These are phyloP conservation scores for Tragopan temminckii DNA, from an alignment of 2,797 vertebrate species.

Conservation along the genomic window DNA sequence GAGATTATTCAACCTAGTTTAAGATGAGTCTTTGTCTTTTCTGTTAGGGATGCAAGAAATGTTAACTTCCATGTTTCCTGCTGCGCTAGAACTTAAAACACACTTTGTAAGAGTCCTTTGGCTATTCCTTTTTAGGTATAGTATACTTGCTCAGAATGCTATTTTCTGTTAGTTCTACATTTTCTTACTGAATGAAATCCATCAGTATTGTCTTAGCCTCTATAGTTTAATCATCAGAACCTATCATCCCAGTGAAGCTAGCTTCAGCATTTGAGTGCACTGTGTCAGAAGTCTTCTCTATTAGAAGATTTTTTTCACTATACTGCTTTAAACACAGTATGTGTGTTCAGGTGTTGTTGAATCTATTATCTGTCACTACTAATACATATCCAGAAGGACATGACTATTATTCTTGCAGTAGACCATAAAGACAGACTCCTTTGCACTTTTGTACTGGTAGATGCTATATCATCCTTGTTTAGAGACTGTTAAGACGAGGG, in stretches of 20 bases:
- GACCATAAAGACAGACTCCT: not conserved
- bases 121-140: not conserved
- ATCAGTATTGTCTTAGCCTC: not conserved
- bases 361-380: not conserved
- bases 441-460: not conserved
- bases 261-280: not conserved
- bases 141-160: not conserved
- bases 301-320: not conserved
- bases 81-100: not conserved
- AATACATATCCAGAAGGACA: not conserved
- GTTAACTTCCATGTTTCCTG: not conserved
- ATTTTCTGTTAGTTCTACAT: not conserved
- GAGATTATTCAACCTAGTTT: not conserved
- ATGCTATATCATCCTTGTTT: not conserved
- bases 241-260: not conserved
- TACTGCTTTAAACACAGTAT: not conserved
- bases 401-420: not conserved
- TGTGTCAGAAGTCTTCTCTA: not conserved
- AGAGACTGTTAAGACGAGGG: not conserved
- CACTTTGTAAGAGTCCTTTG: not conserved
- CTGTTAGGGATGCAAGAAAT: not conserved
- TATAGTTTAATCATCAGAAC: not conserved
- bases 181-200: not conserved
- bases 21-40: not conserved
- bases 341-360: not conserved